Evolutionary conservation across 2,113 vertebrate genomes (phyloP).

Genomic region (Desmodus rotundus): DNA sequence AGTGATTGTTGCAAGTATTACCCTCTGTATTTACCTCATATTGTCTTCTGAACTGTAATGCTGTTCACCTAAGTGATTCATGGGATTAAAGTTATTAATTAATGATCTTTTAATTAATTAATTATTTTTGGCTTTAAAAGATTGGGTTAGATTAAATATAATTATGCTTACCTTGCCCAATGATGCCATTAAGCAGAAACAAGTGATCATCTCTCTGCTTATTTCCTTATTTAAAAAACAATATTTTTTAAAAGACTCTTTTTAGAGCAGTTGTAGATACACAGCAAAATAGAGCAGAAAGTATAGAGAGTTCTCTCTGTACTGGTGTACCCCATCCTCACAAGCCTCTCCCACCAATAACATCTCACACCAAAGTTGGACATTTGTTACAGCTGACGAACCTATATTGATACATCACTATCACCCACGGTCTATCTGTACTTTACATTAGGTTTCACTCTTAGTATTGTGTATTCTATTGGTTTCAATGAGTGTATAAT

Average conservation of each 20-base stretch:
- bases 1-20: not conserved
- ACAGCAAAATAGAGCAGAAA: not conserved
- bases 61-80: not conserved
- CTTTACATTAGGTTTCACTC: not conserved
- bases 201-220: not conserved
- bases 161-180: not conserved
- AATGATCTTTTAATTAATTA: constrained; percentile 29
- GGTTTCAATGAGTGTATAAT: not conserved
- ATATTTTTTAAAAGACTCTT: not conserved
- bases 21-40: not conserved
- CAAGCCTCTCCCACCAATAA: not conserved
- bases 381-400: not conserved
- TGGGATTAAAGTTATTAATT: not conserved
- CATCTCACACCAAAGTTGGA: not conserved
- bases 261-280: not conserved
- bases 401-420: not conserved
- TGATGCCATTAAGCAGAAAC: not conserved
- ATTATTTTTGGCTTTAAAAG: not conserved
- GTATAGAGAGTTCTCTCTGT: not conserved
- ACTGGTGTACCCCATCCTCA: not conserved
- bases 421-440: not conserved
- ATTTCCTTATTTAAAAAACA: not conserved
- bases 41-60: constrained; percentile 14
- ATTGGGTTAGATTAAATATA: constrained; percentile 4
- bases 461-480: not conserved